A percentile compares a stretch with the other conserved stretches of the same genome.
Conservation (phyloP, 1,140 invertebrate species). For the Copidosoma floridanum region DNA sequence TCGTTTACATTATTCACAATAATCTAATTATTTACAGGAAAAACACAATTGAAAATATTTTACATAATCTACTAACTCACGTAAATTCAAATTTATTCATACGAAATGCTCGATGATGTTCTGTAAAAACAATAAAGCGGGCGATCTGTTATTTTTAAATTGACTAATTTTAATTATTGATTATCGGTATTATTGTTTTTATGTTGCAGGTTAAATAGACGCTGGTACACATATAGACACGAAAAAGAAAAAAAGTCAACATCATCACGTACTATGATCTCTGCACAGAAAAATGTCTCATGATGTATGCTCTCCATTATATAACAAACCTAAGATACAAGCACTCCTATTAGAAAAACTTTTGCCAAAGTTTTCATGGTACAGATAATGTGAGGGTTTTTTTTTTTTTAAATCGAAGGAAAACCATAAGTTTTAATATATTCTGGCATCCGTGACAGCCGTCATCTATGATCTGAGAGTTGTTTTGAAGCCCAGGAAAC, state of each 20-base stretch:
- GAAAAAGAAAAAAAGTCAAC: background rate
- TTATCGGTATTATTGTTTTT: conserved; percentile 20
- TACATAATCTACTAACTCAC: too few species aligned
- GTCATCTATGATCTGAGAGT: conserved; percentile 12
- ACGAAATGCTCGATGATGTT: too few species aligned
- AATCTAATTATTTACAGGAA: too few species aligned
- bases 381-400: conserved; percentile 15
- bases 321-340: conserved; percentile 31
- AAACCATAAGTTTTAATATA: conserved; percentile 18
- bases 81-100: too few species aligned
- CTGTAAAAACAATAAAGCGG: too few species aligned
- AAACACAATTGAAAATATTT: too few species aligned
- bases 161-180: too few species aligned
- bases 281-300: conserved; percentile 35
- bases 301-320: conserved; percentile 35
- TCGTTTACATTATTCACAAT: too few species aligned
- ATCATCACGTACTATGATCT: conserved; percentile 25
- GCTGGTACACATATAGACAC: conserved; percentile 25
- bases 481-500: conserved; percentile 4
- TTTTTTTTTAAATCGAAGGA: conserved; percentile 7
- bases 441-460: background rate
- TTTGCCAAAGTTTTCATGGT: conserved; percentile 25
- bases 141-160: too few species aligned
- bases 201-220: conserved; percentile 34
- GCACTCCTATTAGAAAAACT: conserved; percentile 20